phyloP scores from a whole-genome alignment of 1,140 invertebrate genomes.

The Brachionus rubens region DNA sequence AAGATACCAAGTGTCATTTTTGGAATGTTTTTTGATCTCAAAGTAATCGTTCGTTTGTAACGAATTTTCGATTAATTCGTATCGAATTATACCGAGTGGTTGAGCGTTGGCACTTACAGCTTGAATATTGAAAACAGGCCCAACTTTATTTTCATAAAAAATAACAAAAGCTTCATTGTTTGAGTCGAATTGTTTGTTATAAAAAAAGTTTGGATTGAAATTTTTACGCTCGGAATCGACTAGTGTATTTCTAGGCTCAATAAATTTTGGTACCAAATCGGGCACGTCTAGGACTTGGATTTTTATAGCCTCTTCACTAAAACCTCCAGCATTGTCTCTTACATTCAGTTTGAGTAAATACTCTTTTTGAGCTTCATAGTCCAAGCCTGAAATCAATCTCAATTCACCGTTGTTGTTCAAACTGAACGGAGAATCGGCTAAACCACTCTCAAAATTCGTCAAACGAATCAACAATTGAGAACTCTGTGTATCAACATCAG shows the following conservation, averaged over 20 bases:
- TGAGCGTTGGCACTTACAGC: slow-evolving; percentile 14
- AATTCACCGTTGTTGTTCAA: slow-evolving; percentile 25
- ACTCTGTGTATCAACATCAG: slow-evolving; percentile 16
- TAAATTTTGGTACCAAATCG: slow-evolving; percentile 29
- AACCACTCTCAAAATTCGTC: neutral
- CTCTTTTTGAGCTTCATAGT: slow-evolving; percentile 39
- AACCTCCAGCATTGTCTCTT: neutral
- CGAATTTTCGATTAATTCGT: slow-evolving; percentile 3
- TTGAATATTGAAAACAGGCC: slow-evolving; percentile 22
- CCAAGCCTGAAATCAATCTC: slow-evolving; percentile 1
- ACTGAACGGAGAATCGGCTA: slow-evolving; percentile 21
- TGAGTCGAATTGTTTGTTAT: slow-evolving; percentile 17
- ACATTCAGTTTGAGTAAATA: slow-evolving; percentile 19
- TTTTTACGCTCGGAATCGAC: neutral
- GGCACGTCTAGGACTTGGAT: slow-evolving; percentile 28
- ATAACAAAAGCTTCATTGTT: slow-evolving; percentile 21
- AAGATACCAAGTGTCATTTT: slow-evolving; percentile 10
- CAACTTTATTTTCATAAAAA: slow-evolving; percentile 44
- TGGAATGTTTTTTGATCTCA: slow-evolving; percentile 22
- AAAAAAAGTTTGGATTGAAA: neutral
- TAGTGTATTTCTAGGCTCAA: slow-evolving; percentile 9
- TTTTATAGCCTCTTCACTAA: slow-evolving; percentile 10
- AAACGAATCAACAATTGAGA: slow-evolving; percentile 12
- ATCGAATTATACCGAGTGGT: slow-evolving; percentile 23
- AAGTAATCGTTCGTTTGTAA: neutral